A percentile compares a stretch with the other conserved stretches of the same genome.
Evolutionary conservation across 2,113 vertebrate species (phyloP).

Genomic region (Sinocyclocheilus maitianheensis): DNA sequence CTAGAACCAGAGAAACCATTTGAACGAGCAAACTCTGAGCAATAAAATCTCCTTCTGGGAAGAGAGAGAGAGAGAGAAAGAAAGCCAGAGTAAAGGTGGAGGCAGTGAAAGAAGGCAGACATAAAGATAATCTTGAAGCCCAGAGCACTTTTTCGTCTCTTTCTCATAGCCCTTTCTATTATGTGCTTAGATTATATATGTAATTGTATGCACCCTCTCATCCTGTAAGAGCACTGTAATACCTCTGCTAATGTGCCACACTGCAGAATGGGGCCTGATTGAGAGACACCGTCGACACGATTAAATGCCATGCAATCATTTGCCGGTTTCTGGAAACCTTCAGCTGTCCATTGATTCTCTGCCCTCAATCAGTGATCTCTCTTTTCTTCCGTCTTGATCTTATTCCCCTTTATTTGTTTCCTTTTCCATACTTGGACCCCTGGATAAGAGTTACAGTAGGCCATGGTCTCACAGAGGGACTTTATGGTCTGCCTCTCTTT

Average conservation of each 20-base stretch:
- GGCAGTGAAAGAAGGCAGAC: slow-evolving; percentile 17
- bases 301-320: slow-evolving; percentile 77
- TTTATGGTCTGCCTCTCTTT: slow-evolving; percentile 35
- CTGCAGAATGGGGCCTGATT: slow-evolving; percentile 77
- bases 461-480: slow-evolving; percentile 11
- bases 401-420: slow-evolving; percentile 52
- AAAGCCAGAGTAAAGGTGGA: slow-evolving; percentile 25
- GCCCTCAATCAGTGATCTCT: slow-evolving; percentile 81
- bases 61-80: too few relatives aligned
- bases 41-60: too few relatives aligned
- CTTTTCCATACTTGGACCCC: not conserved
- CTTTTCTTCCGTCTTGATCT: slow-evolving; percentile 69
- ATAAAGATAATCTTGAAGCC: not conserved
- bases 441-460: slow-evolving; percentile 23
- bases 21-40: too few relatives aligned
- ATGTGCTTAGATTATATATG: slow-evolving; percentile 35
- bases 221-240: slow-evolving; percentile 47
- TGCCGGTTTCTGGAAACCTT: slow-evolving; percentile 69
- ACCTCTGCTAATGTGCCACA: slow-evolving; percentile 65
- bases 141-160: slow-evolving; percentile 23
- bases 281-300: slow-evolving; percentile 75
- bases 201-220: slow-evolving; percentile 34
- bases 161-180: slow-evolving; percentile 34
- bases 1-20: too few relatives aligned
- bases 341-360: slow-evolving; percentile 76